A percentile compares a stretch with the other conserved stretches of the same genome.
These are phyloP conservation scores for Pygathrix nemaeus DNA, from an alignment of 2,113 vertebrate species.

Conservation along the genomic window DNA sequence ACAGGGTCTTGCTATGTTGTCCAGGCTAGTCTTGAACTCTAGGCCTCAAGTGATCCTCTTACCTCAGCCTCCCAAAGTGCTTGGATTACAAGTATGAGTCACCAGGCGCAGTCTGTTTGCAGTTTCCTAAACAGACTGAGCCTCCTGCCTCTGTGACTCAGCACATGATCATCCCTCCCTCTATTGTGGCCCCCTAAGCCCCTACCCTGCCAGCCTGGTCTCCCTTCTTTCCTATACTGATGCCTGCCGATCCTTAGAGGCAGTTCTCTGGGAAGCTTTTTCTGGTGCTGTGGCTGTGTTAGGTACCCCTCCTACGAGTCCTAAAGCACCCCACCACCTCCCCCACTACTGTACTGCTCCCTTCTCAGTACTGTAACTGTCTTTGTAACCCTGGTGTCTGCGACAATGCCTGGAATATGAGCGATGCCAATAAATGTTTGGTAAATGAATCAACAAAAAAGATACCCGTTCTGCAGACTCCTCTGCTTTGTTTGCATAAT, in stretches of 20 bases:
- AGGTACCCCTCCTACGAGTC: not conserved
- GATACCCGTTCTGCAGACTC: not conserved
- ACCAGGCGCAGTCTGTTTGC: not conserved
- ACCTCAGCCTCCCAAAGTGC: not conserved
- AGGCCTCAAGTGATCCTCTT: not conserved
- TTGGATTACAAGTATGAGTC: not conserved
- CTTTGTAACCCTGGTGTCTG: not conserved
- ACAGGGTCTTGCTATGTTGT: not conserved
- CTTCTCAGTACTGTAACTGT: not conserved
- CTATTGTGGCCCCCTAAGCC: accelerated
- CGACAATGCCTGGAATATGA: not conserved
- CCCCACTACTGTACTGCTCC: not conserved
- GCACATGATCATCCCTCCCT: not conserved
- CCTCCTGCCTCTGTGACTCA: not conserved
- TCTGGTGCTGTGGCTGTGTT: not conserved
- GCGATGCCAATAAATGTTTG: not conserved
- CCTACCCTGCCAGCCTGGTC: not conserved
- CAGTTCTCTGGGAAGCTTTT: not conserved
- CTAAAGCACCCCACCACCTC: not conserved
- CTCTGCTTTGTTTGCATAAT: constrained; percentile 34
- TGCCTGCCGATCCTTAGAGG: not conserved
- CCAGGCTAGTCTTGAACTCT: not conserved
- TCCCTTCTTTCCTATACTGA: not conserved
- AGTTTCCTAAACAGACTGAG: not conserved
- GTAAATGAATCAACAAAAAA: not conserved